These are phyloP conservation scores for Macrosiphum euphorbiae DNA, from an alignment of 2,888 invertebrate genomes.

Conservation along the genomic window DNA sequence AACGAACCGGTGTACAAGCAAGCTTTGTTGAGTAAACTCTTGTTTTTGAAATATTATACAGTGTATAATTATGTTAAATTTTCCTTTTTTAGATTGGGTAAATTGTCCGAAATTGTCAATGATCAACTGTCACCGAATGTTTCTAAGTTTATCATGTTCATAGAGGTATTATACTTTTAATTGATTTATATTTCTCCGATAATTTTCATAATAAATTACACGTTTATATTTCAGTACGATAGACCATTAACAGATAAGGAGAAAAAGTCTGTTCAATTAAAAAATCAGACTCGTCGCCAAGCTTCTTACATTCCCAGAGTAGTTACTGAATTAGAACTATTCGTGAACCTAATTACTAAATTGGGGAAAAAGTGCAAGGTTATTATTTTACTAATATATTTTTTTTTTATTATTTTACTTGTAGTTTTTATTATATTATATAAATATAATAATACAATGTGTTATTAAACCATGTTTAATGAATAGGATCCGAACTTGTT, in stretches of 20 bases:
- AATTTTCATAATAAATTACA: neutral
- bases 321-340: constrained; percentile 77
- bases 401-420: neutral
- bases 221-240: constrained; percentile 55
- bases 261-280: constrained; percentile 69
- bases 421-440: neutral
- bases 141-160: constrained; percentile 68
- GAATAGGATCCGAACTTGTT: constrained; percentile 68
- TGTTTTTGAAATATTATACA: neutral
- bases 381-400: constrained; percentile 23
- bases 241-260: constrained; percentile 68
- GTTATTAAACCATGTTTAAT: neutral
- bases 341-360: constrained; percentile 69
- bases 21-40: constrained; percentile 71
- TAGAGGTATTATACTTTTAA: constrained; percentile 67
- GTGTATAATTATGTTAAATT: neutral
- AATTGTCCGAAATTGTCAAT: constrained; percentile 68
- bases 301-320: constrained; percentile 77
- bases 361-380: constrained; percentile 68
- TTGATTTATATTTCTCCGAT: neutral
- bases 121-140: constrained; percentile 68
- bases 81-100: constrained; percentile 67
- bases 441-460: neutral
- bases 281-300: constrained; percentile 70
- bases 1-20: constrained; percentile 72